phyloP scores from a whole-genome alignment of 2,888 invertebrate genomes.

The Tenthredo notha region DNA sequence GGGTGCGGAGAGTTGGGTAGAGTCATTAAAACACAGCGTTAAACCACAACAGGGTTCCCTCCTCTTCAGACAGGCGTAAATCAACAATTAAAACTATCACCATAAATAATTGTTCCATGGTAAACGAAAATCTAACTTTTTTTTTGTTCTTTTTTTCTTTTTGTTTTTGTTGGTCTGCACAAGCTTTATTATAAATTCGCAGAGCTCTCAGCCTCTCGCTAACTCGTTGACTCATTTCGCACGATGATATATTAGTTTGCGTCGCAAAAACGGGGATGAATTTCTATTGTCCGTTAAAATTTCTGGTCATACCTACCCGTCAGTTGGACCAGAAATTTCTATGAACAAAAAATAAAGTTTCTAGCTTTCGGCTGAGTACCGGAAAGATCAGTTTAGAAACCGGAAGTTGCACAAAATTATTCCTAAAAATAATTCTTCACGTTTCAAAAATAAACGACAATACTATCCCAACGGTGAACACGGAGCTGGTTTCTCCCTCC shows the following conservation, averaged over 20 bases:
- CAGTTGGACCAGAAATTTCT: neutral
- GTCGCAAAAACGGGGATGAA: neutral
- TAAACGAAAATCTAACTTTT: neutral
- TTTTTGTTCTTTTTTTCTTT: neutral
- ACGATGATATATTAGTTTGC: neutral
- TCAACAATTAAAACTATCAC: conserved; percentile 53
- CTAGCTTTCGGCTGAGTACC: neutral
- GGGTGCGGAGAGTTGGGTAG: conserved; percentile 26
- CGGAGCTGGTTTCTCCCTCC: neutral
- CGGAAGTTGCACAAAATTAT: conserved; percentile 16
- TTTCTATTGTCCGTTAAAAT: neutral
- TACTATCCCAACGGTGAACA: neutral
- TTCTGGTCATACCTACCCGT: neutral
- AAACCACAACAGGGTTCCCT: conserved; percentile 43
- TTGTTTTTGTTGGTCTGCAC: neutral
- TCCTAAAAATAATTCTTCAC: neutral
- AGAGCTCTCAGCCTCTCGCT: neutral
- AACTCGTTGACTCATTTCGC: neutral
- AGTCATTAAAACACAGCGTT: conserved; percentile 48
- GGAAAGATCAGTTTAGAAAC: conserved; percentile 6
- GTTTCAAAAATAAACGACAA: neutral
- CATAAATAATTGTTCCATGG: conserved; percentile 43
- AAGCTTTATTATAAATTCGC: conserved; percentile 13
- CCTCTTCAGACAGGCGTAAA: conserved; percentile 47
- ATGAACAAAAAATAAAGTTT: neutral